Conservation (phyloP, 1,140 invertebrate species). For the Musca vetustissima region DNA sequence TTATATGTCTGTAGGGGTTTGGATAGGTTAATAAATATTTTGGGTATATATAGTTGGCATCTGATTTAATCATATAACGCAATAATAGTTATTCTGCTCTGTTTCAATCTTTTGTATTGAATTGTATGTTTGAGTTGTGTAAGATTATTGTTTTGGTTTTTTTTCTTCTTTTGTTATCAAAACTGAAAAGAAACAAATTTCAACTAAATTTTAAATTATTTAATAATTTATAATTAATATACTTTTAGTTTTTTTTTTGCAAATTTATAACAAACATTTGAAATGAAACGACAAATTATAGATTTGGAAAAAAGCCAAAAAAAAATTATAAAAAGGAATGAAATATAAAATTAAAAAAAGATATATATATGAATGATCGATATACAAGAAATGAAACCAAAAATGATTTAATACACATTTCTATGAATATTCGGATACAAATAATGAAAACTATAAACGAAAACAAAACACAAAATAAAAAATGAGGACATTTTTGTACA, state of each 20-base stretch:
- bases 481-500: slow-evolving; percentile 38
- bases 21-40: no score
- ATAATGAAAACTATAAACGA: not conserved
- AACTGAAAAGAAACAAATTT: not conserved
- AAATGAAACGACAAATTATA: not conserved
- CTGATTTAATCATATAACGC: not conserved
- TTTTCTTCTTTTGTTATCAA: not conserved
- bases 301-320: not conserved
- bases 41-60: no score
- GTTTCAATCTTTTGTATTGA: not conserved
- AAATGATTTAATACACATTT: not conserved
- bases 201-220: slow-evolving; percentile 1
- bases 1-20: no score
- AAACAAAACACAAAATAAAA: slow-evolving; percentile 25
- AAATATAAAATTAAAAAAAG: no score
- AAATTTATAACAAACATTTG: not conserved
- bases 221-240: no score
- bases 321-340: no score
- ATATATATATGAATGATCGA: not conserved
- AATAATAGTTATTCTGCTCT: not conserved
- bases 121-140: slow-evolving; percentile 10
- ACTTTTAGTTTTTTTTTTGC: not conserved
- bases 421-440: not conserved
- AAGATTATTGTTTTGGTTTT: not conserved
- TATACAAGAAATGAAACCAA: not conserved